phyloP scores from a whole-genome alignment of 2,888 invertebrate genomes.

The Rhopalosiphum nymphaeae region DNA sequence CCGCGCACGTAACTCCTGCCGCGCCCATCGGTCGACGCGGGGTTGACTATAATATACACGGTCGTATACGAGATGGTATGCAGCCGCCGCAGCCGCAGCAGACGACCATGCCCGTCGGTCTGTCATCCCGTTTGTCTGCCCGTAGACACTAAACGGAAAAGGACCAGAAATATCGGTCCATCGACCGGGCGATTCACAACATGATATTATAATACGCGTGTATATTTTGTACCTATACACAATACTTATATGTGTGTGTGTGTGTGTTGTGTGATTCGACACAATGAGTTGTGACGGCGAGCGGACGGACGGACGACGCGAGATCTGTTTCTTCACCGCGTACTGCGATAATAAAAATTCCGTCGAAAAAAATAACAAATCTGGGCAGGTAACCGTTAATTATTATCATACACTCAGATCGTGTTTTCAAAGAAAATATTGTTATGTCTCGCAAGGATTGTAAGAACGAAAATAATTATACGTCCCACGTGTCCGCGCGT shows the following conservation, averaged over 20 bases:
- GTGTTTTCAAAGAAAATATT: neutral
- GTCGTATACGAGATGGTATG: neutral
- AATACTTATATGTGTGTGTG: neutral
- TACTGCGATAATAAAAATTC: constrained; percentile 29
- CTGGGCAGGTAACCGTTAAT: constrained; percentile 42
- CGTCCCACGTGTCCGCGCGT: constrained; percentile 13
- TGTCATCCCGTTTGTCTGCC: neutral
- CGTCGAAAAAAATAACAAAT: constrained; percentile 15
- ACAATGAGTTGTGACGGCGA: neutral
- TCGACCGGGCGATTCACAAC: neutral
- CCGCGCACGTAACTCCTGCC: neutral
- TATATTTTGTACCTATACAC: neutral
- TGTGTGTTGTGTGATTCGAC: neutral
- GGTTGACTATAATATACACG: neutral
- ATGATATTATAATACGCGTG: neutral
- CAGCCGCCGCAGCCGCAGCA: neutral
- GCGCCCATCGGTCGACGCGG: neutral
- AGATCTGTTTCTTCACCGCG: neutral
- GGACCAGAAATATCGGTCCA: neutral
- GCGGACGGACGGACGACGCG: neutral
- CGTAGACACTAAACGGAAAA: neutral
- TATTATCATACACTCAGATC: neutral
- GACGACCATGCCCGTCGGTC: neutral
- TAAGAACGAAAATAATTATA: constrained; percentile 32
- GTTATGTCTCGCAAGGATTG: neutral